Conservation (phyloP, 2,113 vertebrate species). For the Athene noctua region DNA sequence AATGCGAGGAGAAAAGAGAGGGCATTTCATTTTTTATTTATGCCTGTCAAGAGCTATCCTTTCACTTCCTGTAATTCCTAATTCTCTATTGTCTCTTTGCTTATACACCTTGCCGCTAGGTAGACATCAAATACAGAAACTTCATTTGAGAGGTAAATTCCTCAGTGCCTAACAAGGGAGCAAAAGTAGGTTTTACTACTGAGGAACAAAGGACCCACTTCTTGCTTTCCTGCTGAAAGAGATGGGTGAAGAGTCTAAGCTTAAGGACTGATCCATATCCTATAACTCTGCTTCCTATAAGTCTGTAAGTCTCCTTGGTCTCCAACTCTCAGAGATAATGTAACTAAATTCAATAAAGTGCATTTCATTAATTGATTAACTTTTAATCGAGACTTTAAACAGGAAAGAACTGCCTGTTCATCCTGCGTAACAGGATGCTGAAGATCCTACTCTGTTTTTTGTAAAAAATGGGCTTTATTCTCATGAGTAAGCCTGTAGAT, state of each 20-base stretch:
- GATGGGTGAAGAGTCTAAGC: neutral
- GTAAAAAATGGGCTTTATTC: neutral
- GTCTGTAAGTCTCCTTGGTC: neutral
- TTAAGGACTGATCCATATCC: neutral
- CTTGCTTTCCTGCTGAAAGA: neutral
- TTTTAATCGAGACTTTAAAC: neutral
- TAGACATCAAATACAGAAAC: neutral
- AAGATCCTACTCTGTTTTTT: neutral
- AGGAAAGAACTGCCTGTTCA: neutral
- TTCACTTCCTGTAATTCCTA: neutral
- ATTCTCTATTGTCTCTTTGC: neutral
- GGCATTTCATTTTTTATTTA: neutral
- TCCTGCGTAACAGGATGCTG: neutral
- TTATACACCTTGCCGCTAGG: neutral
- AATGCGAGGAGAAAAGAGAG: neutral
- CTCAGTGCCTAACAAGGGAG: neutral
- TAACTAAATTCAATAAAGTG: constrained; percentile 5
- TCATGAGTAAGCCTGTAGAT: neutral
- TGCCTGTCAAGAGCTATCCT: neutral
- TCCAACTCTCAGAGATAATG: neutral
- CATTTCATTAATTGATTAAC: neutral
- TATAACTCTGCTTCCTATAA: neutral
- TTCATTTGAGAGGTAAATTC: neutral
- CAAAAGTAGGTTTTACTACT: neutral
- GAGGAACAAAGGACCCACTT: neutral